phyloP scores from a whole-genome alignment of 2,888 invertebrate species.

The Cylloceria caligata region DNA sequence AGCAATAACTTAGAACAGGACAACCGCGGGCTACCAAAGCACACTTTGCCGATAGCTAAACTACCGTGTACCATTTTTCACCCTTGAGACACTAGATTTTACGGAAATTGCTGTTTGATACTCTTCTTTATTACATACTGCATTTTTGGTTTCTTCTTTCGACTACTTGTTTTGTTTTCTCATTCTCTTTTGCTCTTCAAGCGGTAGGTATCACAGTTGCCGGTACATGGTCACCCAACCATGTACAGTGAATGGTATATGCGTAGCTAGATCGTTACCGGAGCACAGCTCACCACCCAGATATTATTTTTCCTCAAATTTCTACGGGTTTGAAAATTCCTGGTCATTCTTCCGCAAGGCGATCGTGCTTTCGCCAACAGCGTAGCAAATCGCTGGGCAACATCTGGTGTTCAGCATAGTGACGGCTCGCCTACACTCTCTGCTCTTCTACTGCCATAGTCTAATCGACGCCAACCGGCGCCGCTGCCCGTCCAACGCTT shows the following conservation, averaged over 20 bases:
- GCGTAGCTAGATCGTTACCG: background rate
- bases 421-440: conserved; percentile 40
- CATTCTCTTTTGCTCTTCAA: background rate
- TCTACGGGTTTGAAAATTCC: conserved; percentile 33
- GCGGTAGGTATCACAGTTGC: background rate
- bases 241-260: background rate
- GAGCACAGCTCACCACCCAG: background rate
- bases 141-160: conserved; percentile 13
- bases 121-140: conserved; percentile 50
- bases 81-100: conserved; percentile 46
- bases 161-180: background rate
- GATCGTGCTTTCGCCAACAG: conserved; percentile 39
- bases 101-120: conserved; percentile 64
- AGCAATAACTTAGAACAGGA: conserved; percentile 66
- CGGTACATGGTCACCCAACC: background rate
- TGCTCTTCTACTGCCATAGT: conserved; percentile 46
- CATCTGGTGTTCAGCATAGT: conserved; percentile 63
- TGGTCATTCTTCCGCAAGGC: conserved; percentile 29
- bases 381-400: conserved; percentile 48
- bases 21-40: conserved; percentile 57
- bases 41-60: conserved; percentile 32
- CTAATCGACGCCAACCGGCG: conserved; percentile 66
- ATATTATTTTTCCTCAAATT: conserved; percentile 35
- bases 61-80: conserved; percentile 41
- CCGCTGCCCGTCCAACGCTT: conserved; percentile 51